phyloP scores from a whole-genome alignment of 2,113 vertebrate species.

The Egretta garzetta region DNA sequence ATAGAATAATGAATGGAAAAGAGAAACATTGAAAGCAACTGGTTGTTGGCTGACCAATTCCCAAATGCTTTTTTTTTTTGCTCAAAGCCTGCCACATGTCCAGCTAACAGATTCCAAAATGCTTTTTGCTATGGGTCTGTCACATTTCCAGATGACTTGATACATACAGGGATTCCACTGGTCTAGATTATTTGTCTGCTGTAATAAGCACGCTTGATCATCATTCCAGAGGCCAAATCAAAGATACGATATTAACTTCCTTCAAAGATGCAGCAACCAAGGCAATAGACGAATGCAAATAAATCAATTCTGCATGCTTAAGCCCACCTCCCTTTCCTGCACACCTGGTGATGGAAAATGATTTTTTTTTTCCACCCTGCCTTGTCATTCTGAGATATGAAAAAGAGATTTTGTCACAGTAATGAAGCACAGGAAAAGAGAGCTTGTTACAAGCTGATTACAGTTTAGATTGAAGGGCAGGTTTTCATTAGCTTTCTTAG shows the following conservation, averaged over 20 bases:
- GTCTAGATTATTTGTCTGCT: conserved; percentile 20
- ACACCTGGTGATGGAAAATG: conserved; percentile 36
- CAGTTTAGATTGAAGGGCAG: conserved; percentile 67
- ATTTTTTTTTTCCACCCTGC: conserved; percentile 21
- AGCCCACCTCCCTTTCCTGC: conserved; percentile 62
- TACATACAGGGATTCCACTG: neutral
- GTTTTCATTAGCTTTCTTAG: conserved; percentile 73
- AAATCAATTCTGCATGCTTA: conserved; percentile 77
- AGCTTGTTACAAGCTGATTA: conserved; percentile 74
- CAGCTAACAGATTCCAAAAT: conserved; percentile 44
- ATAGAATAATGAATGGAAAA: neutral
- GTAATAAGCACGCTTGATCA: conserved; percentile 72
- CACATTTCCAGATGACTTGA: conserved; percentile 74
- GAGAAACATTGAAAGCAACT: neutral
- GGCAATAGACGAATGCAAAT: conserved; percentile 74
- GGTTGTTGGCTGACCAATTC: neutral
- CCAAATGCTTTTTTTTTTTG: neutral
- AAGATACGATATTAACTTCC: conserved; percentile 68
- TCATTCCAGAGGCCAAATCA: conserved; percentile 68
- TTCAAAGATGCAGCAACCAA: conserved; percentile 64
- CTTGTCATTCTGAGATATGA: conserved; percentile 71
- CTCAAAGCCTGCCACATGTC: conserved; percentile 61
- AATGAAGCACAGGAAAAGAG: conserved; percentile 74
- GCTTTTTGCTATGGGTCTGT: conserved; percentile 38
- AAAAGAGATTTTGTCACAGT: conserved; percentile 72